Conservation (phyloP, 2,113 vertebrate species). For the Ctenomys sociabilis region DNA sequence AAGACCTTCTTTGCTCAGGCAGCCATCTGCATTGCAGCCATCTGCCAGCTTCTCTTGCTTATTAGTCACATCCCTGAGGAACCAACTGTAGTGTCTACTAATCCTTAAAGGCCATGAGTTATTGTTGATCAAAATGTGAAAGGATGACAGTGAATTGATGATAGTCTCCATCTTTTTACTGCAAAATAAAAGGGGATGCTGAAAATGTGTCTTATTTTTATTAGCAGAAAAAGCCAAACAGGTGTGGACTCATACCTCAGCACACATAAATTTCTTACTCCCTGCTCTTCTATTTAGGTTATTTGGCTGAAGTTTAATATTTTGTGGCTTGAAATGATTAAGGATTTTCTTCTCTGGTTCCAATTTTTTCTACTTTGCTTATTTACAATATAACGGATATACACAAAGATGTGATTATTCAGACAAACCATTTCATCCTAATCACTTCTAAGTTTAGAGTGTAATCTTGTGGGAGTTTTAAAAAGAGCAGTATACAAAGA, state of each 20-base stretch:
- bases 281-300: neutral
- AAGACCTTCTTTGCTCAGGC: neutral
- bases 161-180: neutral
- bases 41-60: conserved; percentile 43
- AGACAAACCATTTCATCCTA: neutral
- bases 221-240: neutral
- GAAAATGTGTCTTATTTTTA: conserved; percentile 30
- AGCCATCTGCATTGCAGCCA: conserved; percentile 44
- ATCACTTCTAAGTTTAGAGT: neutral
- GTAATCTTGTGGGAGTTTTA: conserved; percentile 20
- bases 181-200: neutral
- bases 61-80: conserved; percentile 35
- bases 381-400: neutral
- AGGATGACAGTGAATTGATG: neutral
- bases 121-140: conserved; percentile 40
- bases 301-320: conserved; percentile 49
- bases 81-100: conserved; percentile 28
- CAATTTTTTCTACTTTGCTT: conserved; percentile 51
- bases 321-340: conserved; percentile 21
- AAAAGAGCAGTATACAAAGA: conserved; percentile 23
- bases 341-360: conserved; percentile 1
- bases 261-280: neutral
- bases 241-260: neutral
- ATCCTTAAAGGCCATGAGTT: conserved; percentile 41
- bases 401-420: neutral